Evolutionary conservation across 2,113 vertebrate species (phyloP).

Genomic region (Phrynosoma platyrhinos): DNA sequence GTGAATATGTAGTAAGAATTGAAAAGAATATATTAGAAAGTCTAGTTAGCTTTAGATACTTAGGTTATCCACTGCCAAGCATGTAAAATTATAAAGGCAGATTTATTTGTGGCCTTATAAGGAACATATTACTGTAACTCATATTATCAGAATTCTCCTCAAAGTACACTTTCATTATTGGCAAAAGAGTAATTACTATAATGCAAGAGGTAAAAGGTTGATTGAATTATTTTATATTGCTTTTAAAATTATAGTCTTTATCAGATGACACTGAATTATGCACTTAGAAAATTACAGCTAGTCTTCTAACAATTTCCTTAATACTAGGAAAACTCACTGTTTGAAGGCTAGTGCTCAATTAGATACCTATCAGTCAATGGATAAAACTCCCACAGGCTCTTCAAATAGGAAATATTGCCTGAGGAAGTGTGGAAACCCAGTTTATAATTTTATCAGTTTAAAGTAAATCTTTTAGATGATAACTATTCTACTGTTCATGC

Average conservation of each 20-base stretch:
- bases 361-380: conserved; percentile 22
- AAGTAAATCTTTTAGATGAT: background rate
- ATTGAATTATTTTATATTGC: conserved; percentile 39
- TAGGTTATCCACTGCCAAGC: background rate
- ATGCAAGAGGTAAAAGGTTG: conserved; percentile 31
- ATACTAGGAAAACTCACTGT: conserved; percentile 12
- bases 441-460: background rate
- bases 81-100: background rate
- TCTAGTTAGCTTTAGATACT: background rate
- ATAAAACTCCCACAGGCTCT: background rate
- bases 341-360: conserved; percentile 18
- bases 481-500: background rate
- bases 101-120: background rate
- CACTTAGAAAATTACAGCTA: conserved; percentile 33
- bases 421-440: background rate
- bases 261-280: conserved; percentile 30
- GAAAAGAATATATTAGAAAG: background rate
- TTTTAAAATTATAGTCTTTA: conserved; percentile 40
- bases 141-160: conserved; percentile 6
- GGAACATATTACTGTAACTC: background rate
- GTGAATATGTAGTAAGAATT: background rate
- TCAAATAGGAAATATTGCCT: background rate
- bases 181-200: conserved; percentile 14
- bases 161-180: conserved; percentile 19
- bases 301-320: conserved; percentile 28